These are phyloP conservation scores for Platyrinchus mystaceus DNA, from an alignment of 2,797 vertebrate genomes.

Conservation along the genomic window DNA sequence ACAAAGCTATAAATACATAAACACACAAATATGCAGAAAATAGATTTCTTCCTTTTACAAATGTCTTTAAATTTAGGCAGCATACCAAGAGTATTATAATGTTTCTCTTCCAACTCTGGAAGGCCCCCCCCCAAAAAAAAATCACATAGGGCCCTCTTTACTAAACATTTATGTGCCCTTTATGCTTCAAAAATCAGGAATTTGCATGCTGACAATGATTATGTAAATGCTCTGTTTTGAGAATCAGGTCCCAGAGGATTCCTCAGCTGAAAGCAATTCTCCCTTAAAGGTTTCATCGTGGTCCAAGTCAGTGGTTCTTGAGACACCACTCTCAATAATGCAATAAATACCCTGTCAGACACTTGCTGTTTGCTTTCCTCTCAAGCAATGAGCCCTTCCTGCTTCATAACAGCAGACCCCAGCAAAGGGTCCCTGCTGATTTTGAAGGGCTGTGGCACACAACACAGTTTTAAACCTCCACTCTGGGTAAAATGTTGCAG, in stretches of 20 bases:
- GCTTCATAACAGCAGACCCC: neutral
- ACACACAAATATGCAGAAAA: neutral
- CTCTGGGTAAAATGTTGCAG: neutral
- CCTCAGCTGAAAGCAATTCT: constrained; percentile 42
- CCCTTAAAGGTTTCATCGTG: constrained; percentile 30
- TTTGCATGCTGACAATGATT: constrained; percentile 50
- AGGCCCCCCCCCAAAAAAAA: neutral
- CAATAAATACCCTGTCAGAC: neutral
- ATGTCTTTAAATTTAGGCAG: neutral
- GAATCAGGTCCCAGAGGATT: constrained; percentile 26
- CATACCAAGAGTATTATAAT: neutral
- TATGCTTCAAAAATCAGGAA: constrained; percentile 41
- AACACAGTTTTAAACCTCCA: neutral
- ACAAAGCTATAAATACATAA: neutral
- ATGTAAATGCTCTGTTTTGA: constrained; percentile 42
- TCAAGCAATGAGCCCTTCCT: neutral
- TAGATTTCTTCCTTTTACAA: neutral
- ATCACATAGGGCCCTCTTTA: neutral
- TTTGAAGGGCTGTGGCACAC: neutral
- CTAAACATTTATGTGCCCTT: constrained; percentile 31
- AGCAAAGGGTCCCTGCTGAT: neutral
- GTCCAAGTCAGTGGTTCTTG: constrained; percentile 16
- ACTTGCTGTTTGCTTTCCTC: neutral
- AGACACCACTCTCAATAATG: neutral
- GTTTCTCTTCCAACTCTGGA: neutral